phyloP scores from a whole-genome alignment of 2,113 vertebrate genomes.

The Pungitius pungitius region DNA sequence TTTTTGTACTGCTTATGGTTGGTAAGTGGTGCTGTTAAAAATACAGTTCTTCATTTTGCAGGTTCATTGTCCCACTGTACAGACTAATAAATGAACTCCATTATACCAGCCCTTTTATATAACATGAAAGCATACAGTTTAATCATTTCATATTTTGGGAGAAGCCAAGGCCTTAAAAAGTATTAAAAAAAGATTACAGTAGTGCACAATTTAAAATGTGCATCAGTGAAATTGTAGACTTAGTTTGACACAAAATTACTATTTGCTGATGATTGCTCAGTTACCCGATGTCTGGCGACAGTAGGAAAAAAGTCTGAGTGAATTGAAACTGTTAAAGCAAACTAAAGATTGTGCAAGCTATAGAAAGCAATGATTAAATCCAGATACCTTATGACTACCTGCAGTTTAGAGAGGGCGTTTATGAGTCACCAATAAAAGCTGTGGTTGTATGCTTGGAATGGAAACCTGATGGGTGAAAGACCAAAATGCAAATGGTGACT shows the following conservation, averaged over 20 bases:
- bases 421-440: neutral
- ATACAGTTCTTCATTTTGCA: neutral
- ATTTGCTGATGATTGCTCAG: too few species aligned
- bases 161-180: constrained; percentile 8
- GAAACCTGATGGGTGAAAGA: constrained; percentile 15
- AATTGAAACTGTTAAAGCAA: neutral
- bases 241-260: too few species aligned
- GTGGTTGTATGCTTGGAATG: constrained; percentile 1
- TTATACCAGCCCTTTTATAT: neutral
- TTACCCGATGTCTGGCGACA: too few species aligned
- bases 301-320: neutral
- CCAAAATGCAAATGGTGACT: constrained; percentile 6
- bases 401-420: neutral
- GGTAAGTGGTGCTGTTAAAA: neutral
- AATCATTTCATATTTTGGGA: constrained; percentile 24
- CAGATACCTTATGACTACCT: neutral
- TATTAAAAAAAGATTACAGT: constrained; percentile 20
- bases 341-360: constrained; percentile 5
- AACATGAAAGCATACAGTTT: neutral
- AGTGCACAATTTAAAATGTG: too few species aligned
- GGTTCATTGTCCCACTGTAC: neutral
- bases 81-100: neutral
- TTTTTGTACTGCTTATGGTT: neutral
- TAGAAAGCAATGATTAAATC: neutral
- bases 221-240: too few species aligned